Conservation (phyloP, 2,797 vertebrate genomes). For the Poeciliopsis turneri region DNA sequence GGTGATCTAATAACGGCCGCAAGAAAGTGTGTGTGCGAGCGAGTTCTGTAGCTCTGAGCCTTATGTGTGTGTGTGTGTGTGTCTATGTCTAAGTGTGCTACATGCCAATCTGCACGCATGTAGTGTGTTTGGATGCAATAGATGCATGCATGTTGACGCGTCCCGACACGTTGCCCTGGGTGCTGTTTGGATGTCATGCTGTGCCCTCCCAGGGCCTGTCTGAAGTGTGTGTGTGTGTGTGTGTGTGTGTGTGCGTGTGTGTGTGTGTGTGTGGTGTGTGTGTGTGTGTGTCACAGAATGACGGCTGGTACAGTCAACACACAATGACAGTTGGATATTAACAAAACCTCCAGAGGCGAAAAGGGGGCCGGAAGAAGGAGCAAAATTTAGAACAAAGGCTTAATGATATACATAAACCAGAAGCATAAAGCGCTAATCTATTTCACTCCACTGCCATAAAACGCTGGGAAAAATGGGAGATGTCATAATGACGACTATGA, state of each 20-base stretch:
- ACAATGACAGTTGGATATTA: constrained; percentile 72
- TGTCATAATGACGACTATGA: constrained; percentile 9
- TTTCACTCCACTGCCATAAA: neutral
- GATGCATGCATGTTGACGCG: constrained; percentile 40
- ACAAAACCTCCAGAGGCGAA: constrained; percentile 57
- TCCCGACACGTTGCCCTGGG: constrained; percentile 58
- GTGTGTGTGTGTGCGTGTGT: constrained; percentile 9
- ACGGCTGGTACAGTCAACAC: constrained; percentile 74
- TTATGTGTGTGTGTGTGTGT: constrained; percentile 27
- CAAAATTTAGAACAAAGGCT: constrained; percentile 48
- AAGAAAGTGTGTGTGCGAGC: constrained; percentile 22
- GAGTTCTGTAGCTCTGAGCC: constrained; percentile 43
- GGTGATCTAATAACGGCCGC: constrained; percentile 66
- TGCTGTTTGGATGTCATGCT: constrained; percentile 67
- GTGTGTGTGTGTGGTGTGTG: constrained; percentile 25
- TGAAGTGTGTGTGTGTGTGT: constrained; percentile 32
- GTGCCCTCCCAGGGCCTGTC: constrained; percentile 61
- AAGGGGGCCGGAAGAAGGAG: constrained; percentile 19
- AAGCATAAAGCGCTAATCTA: constrained; percentile 1
- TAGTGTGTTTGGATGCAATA: constrained; percentile 6
- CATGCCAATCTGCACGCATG: constrained; percentile 39
- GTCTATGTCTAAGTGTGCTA: constrained; percentile 27
- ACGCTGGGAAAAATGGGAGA: neutral
- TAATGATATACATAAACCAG: constrained; percentile 23
- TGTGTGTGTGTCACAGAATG: constrained; percentile 43